Percentiles rank a stretch among this genome's conserved stretches.
Conservation (phyloP, 30 jellyfish, hydroid and myxozoan genomes). For the Phacellophora camtschatica region DNA sequence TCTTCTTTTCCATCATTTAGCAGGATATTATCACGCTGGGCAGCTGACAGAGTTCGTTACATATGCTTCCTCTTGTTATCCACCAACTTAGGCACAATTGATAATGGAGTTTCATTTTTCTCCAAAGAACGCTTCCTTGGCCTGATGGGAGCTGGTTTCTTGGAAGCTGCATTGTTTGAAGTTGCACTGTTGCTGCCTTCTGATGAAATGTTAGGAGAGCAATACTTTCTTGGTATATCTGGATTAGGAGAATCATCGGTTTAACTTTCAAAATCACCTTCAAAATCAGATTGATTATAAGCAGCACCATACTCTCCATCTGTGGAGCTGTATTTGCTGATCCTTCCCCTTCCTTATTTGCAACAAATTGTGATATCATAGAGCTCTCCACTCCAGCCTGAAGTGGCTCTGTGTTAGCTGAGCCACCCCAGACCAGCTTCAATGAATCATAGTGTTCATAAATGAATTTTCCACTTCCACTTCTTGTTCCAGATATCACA, state of each 20-base stretch:
- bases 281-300: background rate
- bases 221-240: background rate
- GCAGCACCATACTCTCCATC: background rate
- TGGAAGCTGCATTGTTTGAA: background rate
- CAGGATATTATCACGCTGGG: constrained; percentile 37
- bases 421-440: constrained; percentile 54
- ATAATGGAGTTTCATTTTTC: background rate
- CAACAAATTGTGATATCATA: no score
- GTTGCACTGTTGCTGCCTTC: background rate
- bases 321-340: constrained; percentile 6
- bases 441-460: constrained; percentile 41
- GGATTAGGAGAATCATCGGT: background rate
- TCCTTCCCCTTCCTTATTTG: background rate
- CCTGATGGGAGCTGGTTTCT: constrained; percentile 6
- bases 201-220: constrained; percentile 11
- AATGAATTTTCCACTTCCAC: constrained; percentile 55
- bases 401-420: constrained; percentile 35
- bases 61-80: constrained; percentile 58
- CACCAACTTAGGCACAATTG: constrained; percentile 31
- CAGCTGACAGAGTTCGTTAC: constrained; percentile 36
- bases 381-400: constrained; percentile 36
- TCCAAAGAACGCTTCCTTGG: background rate
- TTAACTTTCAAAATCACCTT: background rate
- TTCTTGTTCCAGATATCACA: constrained; percentile 52
- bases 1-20: constrained; percentile 33